Base-by-base conservation (phyloP, 1,140 invertebrate genomes). In the Hyles vespertilio region DNA sequence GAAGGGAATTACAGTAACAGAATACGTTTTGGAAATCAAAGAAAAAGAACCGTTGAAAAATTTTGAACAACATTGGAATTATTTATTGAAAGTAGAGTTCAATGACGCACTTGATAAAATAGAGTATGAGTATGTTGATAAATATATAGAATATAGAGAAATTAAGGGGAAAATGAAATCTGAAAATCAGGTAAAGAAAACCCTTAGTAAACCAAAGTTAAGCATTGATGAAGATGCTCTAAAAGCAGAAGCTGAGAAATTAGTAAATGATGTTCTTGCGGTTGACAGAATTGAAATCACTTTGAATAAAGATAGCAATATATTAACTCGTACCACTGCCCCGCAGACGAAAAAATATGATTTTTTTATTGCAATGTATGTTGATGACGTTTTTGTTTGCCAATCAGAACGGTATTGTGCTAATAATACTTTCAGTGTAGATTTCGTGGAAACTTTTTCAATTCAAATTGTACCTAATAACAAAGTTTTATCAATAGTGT, bases 341-440 rank as follows among this genome's bases (percentile, higher is more conserved):
- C 22, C 22, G 22, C 22, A 63, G 53, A 57, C 63, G 12, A 52
- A 59, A 33, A 67, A 69, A 59, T 36, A 61, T 64, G 32, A 56
- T 49, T n/a, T 81, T 57, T 64, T 64, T 46, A 82, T 87, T 43
- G 73, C 81, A 60, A 56, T 88, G 44, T 81, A 72, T 33, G 73
- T 88, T 11, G 84, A 88, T 56, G 67, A 83, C 59, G 64, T 79
- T 12, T 86, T 83, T 69, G 85, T 87, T 9, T 87, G 85, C 54
- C 69, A 81, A 65, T 79, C 82, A 12, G 81, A 88, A 54, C 49
- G 58, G 33, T 76, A 72, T 58, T 53, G 10, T 3, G 12, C 55
- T 46, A 62, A 34, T 55, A 67, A 60, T 56, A 67, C 59, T 11
- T 65, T 62, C 46, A 54, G 57, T 57, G 50, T 81, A 12, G 60